Evolutionary conservation across 2,113 vertebrate genomes (phyloP).

Genomic region (Stegastes partitus): DNA sequence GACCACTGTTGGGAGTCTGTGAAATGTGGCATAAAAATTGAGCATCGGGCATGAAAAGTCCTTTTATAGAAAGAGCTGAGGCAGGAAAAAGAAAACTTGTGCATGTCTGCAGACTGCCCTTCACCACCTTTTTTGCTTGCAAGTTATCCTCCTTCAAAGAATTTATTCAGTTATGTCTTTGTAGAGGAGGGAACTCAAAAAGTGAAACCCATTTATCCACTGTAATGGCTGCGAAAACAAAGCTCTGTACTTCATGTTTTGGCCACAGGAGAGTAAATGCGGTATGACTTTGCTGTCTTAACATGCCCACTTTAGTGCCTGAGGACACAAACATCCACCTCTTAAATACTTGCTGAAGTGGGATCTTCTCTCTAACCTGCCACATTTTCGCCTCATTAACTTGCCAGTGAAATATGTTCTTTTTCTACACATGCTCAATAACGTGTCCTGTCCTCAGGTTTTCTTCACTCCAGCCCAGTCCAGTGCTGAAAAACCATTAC

Average conservation of each 20-base stretch:
- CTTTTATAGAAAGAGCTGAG: conserved; percentile 47
- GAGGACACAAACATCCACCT: conserved; percentile 18
- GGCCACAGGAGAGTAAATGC: conserved; percentile 18
- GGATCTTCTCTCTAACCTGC: background rate
- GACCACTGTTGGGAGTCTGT: conserved; percentile 38
- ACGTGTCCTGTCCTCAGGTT: conserved; percentile 80
- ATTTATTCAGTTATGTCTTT: conserved; percentile 31
- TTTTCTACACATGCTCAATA: conserved; percentile 3
- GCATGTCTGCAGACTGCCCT: conserved; percentile 38
- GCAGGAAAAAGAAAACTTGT: conserved; percentile 41
- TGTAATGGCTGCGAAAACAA: background rate
- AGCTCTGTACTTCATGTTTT: background rate
- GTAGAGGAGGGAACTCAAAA: background rate
- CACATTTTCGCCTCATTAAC: background rate
- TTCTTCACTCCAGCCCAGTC: conserved; percentile 79
- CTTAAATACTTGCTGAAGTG: conserved; percentile 2
- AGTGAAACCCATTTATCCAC: conserved; percentile 10
- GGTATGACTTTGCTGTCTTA: conserved; percentile 25
- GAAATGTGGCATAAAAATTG: conserved; percentile 52
- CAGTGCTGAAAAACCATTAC: conserved; percentile 68
- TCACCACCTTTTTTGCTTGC: conserved; percentile 28
- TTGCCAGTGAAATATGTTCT: background rate
- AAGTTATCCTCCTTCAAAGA: conserved; percentile 18
- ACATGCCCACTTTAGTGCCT: conserved; percentile 17
- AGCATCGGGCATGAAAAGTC: conserved; percentile 37